Conservation (phyloP, 2,888 invertebrate species). For the Ischnus inquisitorius region DNA sequence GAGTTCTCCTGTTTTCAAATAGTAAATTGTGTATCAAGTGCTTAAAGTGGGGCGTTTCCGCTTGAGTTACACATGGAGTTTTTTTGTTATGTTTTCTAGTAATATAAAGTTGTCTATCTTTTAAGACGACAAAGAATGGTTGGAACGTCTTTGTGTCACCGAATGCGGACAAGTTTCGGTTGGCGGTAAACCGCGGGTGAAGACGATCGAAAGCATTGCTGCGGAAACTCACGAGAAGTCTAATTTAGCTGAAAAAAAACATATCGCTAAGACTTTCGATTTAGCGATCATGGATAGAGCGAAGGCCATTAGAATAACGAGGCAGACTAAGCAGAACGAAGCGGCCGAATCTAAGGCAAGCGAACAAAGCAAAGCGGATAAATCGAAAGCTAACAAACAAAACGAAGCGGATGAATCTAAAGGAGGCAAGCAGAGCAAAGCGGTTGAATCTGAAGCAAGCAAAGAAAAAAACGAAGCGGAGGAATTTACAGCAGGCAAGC, state of each 20-base stretch:
- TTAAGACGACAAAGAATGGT: constrained; percentile 22
- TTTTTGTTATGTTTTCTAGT: neutral
- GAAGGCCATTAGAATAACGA: neutral
- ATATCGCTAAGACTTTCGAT: neutral
- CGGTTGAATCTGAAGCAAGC: too few relatives aligned
- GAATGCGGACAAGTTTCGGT: neutral
- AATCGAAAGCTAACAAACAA: constrained; percentile 5
- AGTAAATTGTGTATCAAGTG: neutral
- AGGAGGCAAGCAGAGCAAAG: too few relatives aligned
- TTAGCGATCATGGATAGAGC: neutral
- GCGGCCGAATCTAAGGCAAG: too few relatives aligned
- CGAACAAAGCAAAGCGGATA: constrained; percentile 8
- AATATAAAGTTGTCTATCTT: neutral
- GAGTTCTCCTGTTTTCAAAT: neutral
- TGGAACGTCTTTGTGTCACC: neutral
- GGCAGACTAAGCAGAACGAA: too few relatives aligned
- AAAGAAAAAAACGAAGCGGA: too few relatives aligned
- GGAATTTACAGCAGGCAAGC: too few relatives aligned
- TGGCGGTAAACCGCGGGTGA: neutral
- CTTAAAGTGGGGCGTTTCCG: neutral
- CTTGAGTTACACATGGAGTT: neutral
- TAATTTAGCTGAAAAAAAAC: neutral
- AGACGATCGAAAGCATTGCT: neutral
- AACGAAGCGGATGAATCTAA: constrained; percentile 8
- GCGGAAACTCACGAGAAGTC: constrained; percentile 2